These are phyloP conservation scores for Fregetta grallaria DNA, from an alignment of 2,113 vertebrate genomes.

Conservation along the genomic window DNA sequence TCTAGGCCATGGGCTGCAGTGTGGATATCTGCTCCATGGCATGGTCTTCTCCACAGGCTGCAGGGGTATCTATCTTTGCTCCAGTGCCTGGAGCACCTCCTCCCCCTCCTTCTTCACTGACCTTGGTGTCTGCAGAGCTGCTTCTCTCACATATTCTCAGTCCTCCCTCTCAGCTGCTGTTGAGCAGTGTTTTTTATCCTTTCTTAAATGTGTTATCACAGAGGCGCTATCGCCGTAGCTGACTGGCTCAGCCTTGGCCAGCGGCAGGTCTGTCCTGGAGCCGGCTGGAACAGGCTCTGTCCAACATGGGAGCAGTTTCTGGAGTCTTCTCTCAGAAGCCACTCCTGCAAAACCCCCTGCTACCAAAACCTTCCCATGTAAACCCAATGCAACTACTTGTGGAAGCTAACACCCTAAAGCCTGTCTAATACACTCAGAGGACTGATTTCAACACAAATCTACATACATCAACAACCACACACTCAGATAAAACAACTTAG, in stretches of 20 bases:
- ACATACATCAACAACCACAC: no score
- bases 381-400: background rate
- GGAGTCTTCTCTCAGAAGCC: background rate
- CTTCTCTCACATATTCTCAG: background rate
- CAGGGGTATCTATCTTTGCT: background rate
- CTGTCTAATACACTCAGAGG: background rate
- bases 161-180: background rate
- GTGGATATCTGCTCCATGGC: background rate
- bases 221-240: accelerated
- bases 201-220: background rate
- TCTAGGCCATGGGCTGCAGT: background rate
- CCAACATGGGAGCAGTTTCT: background rate
- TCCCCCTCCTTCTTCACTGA: background rate
- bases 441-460: background rate
- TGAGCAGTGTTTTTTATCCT: background rate
- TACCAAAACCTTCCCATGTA: background rate
- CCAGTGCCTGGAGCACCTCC: accelerated
- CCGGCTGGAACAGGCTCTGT: background rate
- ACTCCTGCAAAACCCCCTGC: no score
- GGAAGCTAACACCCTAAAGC: background rate
- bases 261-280: background rate
- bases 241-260: background rate
- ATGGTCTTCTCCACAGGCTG: background rate
- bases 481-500: background rate
- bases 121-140: background rate